A percentile compares a stretch with the other conserved stretches of the same genome.
Evolutionary conservation across 2,797 vertebrate species (phyloP).

Genomic region (Tapera naevia): DNA sequence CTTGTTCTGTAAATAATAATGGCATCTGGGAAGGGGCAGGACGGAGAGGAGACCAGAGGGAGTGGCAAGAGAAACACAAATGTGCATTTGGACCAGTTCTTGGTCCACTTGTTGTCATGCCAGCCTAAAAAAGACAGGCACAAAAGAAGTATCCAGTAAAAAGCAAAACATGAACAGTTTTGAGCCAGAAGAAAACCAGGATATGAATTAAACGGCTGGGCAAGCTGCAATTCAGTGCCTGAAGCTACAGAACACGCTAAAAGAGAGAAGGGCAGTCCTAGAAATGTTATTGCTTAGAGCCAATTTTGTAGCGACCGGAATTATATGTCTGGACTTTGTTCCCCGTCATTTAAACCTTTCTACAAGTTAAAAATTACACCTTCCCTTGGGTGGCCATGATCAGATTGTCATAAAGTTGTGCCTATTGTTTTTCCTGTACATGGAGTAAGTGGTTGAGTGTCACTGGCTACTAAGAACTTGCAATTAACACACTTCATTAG

Average conservation of each 20-base stretch:
- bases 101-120: background rate
- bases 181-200: background rate
- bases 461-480: background rate
- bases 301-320: background rate
- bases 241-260: background rate
- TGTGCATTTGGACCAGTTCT: background rate
- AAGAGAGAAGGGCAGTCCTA: background rate
- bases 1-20: constrained; percentile 41
- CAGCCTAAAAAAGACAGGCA: background rate
- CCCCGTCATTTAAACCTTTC: background rate
- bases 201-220: background rate
- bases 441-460: background rate
- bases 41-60: background rate
- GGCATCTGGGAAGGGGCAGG: background rate
- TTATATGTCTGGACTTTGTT: background rate
- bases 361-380: background rate
- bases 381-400: background rate
- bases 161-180: background rate
- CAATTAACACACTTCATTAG: background rate
- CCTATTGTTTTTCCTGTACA: background rate
- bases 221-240: background rate
- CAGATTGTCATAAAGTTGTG: background rate
- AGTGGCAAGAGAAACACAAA: background rate
- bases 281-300: background rate
- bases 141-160: background rate